phyloP scores from a whole-genome alignment of 2,888 invertebrate genomes.

The Phengaris alcon region DNA sequence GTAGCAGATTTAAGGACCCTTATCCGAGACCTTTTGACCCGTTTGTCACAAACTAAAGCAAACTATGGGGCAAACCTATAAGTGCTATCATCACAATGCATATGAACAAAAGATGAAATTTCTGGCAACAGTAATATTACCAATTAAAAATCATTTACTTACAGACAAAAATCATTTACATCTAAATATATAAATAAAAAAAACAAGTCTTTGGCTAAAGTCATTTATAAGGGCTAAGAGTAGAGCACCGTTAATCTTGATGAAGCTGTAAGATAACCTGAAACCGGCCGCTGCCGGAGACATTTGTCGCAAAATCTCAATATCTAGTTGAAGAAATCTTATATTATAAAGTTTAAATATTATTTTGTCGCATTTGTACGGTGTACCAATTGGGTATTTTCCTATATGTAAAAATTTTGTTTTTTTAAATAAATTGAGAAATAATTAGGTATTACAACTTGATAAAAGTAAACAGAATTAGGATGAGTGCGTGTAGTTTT shows the following conservation, averaged over 20 bases:
- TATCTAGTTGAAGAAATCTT: constrained; percentile 7
- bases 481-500: no score
- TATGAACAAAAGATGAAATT: constrained; percentile 5
- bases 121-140: no score
- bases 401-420: no score
- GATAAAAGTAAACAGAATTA: no score
- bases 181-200: constrained; percentile 7
- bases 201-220: constrained; percentile 26
- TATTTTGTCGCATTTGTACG: no score
- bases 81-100: background rate
- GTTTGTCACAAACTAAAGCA: background rate
- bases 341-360: background rate
- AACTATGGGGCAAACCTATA: background rate
- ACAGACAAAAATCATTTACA: no score
- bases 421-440: no score
- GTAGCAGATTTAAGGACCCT: constrained; percentile 8
- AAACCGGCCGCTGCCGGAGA: constrained; percentile 52
- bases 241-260: constrained; percentile 58
- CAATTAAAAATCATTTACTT: no score
- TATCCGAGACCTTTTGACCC: constrained; percentile 4
- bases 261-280: constrained; percentile 61
- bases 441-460: no score
- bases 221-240: constrained; percentile 42
- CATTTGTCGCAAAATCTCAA: constrained; percentile 29
- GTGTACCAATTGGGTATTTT: no score